A percentile compares a stretch with the other conserved stretches of the same genome.
These are phyloP conservation scores for Halictus quadricinctus DNA, from an alignment of 2,888 invertebrate species.

Conservation along the genomic window DNA sequence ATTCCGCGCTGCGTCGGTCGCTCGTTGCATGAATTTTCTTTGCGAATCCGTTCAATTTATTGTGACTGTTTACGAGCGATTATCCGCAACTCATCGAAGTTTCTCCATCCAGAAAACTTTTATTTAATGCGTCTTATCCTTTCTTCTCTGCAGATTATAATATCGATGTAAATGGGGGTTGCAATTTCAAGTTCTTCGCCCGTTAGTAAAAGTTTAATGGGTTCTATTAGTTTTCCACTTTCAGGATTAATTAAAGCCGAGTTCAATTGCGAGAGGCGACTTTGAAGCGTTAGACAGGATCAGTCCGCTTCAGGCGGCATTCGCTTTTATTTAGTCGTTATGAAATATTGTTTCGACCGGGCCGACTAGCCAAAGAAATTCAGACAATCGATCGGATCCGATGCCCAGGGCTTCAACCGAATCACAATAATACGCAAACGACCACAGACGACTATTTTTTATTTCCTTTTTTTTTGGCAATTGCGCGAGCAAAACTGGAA, in stretches of 20 bases:
- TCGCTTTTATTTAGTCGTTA: neutral
- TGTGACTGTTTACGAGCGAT: neutral
- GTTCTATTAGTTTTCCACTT: conserved; percentile 2
- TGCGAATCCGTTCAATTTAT: neutral
- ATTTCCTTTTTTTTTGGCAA: neutral
- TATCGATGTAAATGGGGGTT: conserved; percentile 11
- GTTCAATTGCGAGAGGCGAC: neutral
- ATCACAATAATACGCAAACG: neutral
- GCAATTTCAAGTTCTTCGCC: neutral
- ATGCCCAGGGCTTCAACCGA: neutral
- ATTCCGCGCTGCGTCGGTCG: neutral
- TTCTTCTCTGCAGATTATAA: neutral
- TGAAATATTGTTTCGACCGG: neutral
- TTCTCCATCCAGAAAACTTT: neutral
- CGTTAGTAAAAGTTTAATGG: neutral
- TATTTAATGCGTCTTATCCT: conserved; percentile 1
- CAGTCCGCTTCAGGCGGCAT: too few species aligned
- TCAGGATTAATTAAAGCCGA: conserved; percentile 8
- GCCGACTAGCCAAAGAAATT: neutral
- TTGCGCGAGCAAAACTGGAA: neutral
- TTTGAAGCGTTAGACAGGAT: conserved; percentile 2
- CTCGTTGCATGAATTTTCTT: neutral
- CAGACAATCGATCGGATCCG: neutral
- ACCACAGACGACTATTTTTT: neutral
- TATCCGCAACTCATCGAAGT: neutral